Conservation (phyloP, 1,140 invertebrate species). For the Bilobella aurantiaca region DNA sequence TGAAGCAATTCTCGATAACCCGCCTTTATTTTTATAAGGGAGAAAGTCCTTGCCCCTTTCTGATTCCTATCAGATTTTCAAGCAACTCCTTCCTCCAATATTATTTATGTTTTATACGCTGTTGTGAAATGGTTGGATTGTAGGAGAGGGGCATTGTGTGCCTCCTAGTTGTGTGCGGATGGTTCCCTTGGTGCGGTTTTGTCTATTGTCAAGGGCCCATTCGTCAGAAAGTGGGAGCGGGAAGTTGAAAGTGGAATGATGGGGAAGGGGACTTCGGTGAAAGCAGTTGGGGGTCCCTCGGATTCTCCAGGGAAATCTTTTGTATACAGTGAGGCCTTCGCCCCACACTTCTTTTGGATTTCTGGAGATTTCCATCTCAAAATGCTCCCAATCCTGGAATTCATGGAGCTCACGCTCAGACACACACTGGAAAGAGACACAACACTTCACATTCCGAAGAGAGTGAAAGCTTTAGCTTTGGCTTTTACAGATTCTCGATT, state of each 20-base stretch:
- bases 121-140: too few species aligned
- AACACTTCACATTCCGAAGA: not conserved
- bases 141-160: not conserved
- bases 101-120: not conserved
- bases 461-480: not conserved
- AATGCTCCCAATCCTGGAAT: not conserved
- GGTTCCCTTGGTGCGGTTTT: slow-evolving; percentile 23
- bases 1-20: too few species aligned
- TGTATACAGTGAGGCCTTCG: too few species aligned
- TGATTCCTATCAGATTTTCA: not conserved
- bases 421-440: not conserved
- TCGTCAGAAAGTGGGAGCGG: not conserved
- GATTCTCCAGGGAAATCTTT: slow-evolving; percentile 24
- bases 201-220: slow-evolving; percentile 19
- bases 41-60: too few species aligned
- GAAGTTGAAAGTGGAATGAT: not conserved
- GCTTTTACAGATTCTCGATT: not conserved
- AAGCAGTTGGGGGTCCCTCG: slow-evolving; percentile 3
- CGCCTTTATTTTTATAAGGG: too few species aligned
- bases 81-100: too few species aligned
- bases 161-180: not conserved
- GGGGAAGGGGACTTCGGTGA: not conserved
- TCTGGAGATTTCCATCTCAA: not conserved
- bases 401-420: too few species aligned
- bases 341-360: too few species aligned